A percentile compares a stretch with the other conserved stretches of the same genome.
phyloP scores from a whole-genome alignment of 2,888 invertebrate species.

The Vesta saturnalis region DNA sequence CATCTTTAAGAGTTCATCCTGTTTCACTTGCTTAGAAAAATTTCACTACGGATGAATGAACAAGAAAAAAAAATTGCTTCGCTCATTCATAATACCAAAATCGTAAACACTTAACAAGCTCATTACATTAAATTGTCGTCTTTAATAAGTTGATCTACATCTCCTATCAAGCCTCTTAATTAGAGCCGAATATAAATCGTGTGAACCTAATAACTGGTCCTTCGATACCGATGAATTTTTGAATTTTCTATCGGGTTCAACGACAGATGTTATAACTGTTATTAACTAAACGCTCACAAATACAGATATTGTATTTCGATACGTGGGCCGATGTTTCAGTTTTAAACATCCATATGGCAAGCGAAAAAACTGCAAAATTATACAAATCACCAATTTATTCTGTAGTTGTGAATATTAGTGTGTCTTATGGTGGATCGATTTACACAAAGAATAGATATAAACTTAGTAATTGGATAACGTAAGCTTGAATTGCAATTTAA shows the following conservation, averaged over 20 bases:
- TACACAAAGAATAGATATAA: no score
- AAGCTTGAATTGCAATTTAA: background rate
- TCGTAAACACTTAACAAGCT: background rate
- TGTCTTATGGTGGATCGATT: no score
- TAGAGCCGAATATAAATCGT: background rate
- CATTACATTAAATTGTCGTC: background rate
- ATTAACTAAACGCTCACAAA: no score
- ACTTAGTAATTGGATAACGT: no score
- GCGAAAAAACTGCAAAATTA: no score
- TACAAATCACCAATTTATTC: no score
- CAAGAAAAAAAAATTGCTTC: background rate
- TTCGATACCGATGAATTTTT: background rate
- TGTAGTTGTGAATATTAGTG: no score
- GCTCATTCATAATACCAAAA: background rate
- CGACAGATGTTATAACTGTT: background rate
- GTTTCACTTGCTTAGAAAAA: background rate
- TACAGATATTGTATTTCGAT: no score
- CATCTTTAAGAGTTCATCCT: constrained; percentile 23
- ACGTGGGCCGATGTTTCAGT: background rate
- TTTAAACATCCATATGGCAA: background rate
- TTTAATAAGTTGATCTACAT: no score
- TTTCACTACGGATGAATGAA: background rate
- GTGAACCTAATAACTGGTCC: background rate
- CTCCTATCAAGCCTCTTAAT: no score
- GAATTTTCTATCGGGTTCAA: background rate